Percentiles rank a stretch among this genome's conserved stretches.
Evolutionary conservation across 2,113 vertebrate genomes (phyloP).

Genomic region (Callopanchax toddi): DNA sequence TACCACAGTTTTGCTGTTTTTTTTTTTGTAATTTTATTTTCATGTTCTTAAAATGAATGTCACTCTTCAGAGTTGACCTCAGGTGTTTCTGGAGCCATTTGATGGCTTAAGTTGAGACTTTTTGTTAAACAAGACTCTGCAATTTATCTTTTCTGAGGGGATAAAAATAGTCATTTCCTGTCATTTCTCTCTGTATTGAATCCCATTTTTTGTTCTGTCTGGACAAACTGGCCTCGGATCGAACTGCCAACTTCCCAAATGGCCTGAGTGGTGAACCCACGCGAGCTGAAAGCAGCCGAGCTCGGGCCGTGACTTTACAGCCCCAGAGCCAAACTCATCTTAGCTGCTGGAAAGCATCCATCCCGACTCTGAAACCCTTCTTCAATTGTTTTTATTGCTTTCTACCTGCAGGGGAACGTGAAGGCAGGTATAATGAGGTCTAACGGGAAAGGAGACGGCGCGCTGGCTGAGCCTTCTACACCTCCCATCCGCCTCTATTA

Average conservation of each 20-base stretch:
- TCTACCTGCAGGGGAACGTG: slow-evolving; percentile 22
- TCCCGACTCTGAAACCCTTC: slow-evolving; percentile 10
- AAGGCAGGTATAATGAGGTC: slow-evolving; percentile 37
- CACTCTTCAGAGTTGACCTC: too few relatives aligned
- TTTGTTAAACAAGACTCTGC: too few relatives aligned
- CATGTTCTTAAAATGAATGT: too few relatives aligned
- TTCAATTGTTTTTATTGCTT: slow-evolving; percentile 35
- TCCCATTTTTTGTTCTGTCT: not conserved
- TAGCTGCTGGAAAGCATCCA: slow-evolving; percentile 20
- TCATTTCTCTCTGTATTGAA: not conserved
- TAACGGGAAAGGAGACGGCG: slow-evolving; percentile 14
- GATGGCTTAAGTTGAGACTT: too few relatives aligned
- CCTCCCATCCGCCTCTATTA: not conserved
- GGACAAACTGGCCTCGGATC: not conserved
- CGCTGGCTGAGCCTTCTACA: slow-evolving; percentile 18
- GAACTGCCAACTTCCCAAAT: slow-evolving; percentile 2
- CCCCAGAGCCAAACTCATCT: slow-evolving; percentile 23
- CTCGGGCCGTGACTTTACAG: not conserved
- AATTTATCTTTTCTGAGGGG: not conserved
- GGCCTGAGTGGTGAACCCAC: not conserved
- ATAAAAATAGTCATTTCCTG: not conserved
- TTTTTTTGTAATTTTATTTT: too few relatives aligned
- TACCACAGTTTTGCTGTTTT: too few relatives aligned
- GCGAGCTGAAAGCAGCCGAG: not conserved
- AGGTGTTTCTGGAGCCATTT: too few relatives aligned